Evolutionary conservation across 2,888 invertebrate genomes (phyloP), one percentile per base, ranked within the genome.

Genomic region (Encarsia formosa): DNA sequence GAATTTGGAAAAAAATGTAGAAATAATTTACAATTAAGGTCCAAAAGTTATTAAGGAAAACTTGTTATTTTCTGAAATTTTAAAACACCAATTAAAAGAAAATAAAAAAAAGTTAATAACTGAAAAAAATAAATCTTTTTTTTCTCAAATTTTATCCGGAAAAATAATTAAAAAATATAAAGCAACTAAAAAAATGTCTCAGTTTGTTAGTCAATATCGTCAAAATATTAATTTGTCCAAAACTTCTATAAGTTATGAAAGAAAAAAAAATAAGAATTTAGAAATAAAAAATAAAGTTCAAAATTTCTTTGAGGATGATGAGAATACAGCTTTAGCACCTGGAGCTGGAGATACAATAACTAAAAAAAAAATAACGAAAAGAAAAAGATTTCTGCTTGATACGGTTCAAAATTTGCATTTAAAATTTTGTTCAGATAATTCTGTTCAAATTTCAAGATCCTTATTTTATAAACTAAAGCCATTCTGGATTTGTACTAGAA

Each of bases 131-230:
- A 34, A 15, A 34, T 34, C 34, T 5, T 3, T 8, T 16, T 31
- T 26, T 23, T 13, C 42, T 15, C 32, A 43, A 32, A 20, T 20
- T 8, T 18, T 43, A 6, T 11, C n/a, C 19, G 42, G 32, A n/a
- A 43, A 32, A 43, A 43, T 43, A 32, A 43, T 43, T n/a, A 43
- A 43, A 32, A 31, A 32, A 20, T 43, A 43, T 32, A 31, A 20
- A 32, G 31, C 20, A 8, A 43, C 32, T 31, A 43, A 43, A 22
- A 32, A 31, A 43, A 32, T 20, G 3, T 31, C 32, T 20, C 32
- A 22, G 2, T 20, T 32, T 8, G 15, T 32, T 5, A 32, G 32
- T 3, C 13, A 6, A 2, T 32, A 32, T 11, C 6, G 6, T 15
- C 42, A 31, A 43, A 43, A 22, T 22, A 19, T 32, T 9, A 4